Evolutionary conservation across 2,113 vertebrate species (phyloP), one percentile per base, ranked within the genome.

Genomic region (Panthera uncia): DNA sequence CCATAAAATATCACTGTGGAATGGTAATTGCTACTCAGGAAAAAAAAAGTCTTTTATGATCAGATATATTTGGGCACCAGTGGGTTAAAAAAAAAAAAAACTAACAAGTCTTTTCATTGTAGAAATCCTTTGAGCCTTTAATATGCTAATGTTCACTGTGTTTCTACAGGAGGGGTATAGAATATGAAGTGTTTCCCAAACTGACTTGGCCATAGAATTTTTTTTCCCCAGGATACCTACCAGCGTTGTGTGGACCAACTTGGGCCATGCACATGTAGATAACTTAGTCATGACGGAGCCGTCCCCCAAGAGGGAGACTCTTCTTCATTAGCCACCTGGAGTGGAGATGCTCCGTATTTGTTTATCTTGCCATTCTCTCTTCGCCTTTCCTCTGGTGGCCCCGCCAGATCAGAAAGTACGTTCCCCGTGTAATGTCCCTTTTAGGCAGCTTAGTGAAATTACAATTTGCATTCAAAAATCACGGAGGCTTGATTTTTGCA

Each of bases 111-210:
- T 97, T 97, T 97, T 94, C 69, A 89, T 33, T 38, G 45, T 88
- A 85, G 89, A 73, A 95, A 89, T 92, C 95, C 76, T 96, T 92
- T 65, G 88, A 95, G 71, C 45, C 21, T 97, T 97, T 94, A 96
- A 97, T 96, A 97, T 91, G 86, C 93, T 97, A 97, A 91, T 97
- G 82, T 29, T 65, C 71, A 5, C 52, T 96, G 33, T 68, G 61
- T 85, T 95, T 91, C 91, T 82, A 85, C 0, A 8, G 86, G 45
- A 94, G 16, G 68, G 36, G 10, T 85, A 23, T 81, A 78, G 50
- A 94, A 96, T 94, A 73, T 95, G 48, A 98, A 95, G 45, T 96
- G 33, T 94, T 96, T 97, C 33, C 91, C 63, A 89, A 97, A 93
- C 66, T 91, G 83, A 96, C 63, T 82, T 78, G 78, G 19, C 81